A percentile compares a stretch with the other conserved stretches of the same genome.
Evolutionary conservation across 1,140 invertebrate species (phyloP).

Genomic region (Drosophila prosaltans): DNA sequence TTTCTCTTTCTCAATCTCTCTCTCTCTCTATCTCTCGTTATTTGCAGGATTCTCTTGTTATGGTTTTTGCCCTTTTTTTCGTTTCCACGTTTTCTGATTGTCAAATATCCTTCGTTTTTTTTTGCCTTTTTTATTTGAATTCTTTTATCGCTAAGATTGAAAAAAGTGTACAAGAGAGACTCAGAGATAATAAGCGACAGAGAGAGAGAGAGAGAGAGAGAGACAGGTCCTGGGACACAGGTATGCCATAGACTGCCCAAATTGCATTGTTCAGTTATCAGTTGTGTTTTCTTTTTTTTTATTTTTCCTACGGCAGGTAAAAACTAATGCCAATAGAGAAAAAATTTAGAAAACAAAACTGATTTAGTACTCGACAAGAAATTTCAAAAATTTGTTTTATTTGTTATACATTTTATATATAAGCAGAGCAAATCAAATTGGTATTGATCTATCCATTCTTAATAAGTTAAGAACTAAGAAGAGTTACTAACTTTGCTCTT

Average conservation of each 20-base stretch:
- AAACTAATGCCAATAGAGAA: constrained; percentile 65
- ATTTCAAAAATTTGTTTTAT: too few species aligned
- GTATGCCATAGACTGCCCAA: constrained; percentile 42
- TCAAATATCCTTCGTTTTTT: constrained; percentile 55
- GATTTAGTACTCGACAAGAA: neutral
- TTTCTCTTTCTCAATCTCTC: constrained; percentile 33
- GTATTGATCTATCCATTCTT: neutral
- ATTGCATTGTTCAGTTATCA: constrained; percentile 70
- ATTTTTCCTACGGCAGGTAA: constrained; percentile 48
- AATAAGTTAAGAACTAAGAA: neutral
- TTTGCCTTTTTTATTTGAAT: constrained; percentile 18
- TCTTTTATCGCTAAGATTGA: neutral
- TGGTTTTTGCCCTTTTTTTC: constrained; percentile 28
- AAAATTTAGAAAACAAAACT: neutral
- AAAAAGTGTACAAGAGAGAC: neutral
- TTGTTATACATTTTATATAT: too few species aligned
- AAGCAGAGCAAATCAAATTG: too few species aligned
- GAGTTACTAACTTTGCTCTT: too few species aligned
- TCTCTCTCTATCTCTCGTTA: constrained; percentile 9
- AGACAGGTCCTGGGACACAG: constrained; percentile 42
- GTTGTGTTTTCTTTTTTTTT: constrained; percentile 2
- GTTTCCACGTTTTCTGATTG: constrained; percentile 65
- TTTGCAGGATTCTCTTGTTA: constrained; percentile 11
- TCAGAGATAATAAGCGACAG: neutral
- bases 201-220: neutral